Conservation (phyloP, 2,113 vertebrate species). For the Aythya baeri region DNA sequence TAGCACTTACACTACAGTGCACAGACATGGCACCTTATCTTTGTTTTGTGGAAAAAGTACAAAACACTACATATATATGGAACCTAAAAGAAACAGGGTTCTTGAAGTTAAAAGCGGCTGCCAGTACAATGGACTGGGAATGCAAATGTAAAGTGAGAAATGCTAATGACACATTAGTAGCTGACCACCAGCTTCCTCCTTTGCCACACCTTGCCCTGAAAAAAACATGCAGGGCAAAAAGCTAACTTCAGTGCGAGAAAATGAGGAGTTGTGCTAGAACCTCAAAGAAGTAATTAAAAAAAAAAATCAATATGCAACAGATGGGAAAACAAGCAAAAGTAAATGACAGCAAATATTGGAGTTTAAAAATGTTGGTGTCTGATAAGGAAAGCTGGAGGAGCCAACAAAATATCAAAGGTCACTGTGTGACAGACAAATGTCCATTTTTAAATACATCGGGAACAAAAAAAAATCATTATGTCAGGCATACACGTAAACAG, state of each 20-base stretch:
- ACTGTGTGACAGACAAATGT: background rate
- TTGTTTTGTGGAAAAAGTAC: background rate
- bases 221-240: background rate
- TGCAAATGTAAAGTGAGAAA: background rate
- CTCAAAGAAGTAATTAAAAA: background rate
- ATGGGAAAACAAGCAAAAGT: constrained; percentile 29
- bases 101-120: background rate
- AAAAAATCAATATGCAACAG: constrained; percentile 38
- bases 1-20: background rate
- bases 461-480: background rate
- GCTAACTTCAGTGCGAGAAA: background rate
- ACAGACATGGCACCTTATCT: background rate
- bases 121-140: background rate
- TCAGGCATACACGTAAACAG: background rate
- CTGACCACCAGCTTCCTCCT: background rate
- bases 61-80: background rate
- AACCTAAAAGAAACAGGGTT: background rate
- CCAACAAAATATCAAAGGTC: constrained; percentile 49
- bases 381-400: constrained; percentile 30
- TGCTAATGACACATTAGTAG: background rate
- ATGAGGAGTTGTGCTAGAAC: background rate
- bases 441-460: background rate
- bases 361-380: constrained; percentile 17
- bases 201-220: background rate
- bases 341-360: constrained; percentile 28